Percentiles rank a stretch among this genome's conserved stretches.
Conservation (phyloP, 1,140 invertebrate genomes). For the Eumaeus atala region DNA sequence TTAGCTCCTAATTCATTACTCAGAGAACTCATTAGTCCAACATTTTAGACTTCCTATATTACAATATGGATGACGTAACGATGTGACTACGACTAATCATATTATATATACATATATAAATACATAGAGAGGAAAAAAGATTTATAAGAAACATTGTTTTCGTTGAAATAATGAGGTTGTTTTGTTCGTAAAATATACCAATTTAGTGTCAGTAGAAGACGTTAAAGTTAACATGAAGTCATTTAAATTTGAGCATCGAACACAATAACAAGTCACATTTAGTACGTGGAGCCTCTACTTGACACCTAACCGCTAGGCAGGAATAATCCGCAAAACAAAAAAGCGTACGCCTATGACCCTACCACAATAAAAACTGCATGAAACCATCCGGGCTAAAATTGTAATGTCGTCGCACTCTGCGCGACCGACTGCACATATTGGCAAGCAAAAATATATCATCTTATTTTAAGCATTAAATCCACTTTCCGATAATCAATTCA, state of each 20-base stretch:
- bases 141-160: too few relatives aligned
- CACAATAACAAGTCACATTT: slow-evolving; percentile 1
- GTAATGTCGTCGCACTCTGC: slow-evolving; percentile 63
- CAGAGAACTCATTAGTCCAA: too few relatives aligned
- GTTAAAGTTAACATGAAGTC: not conserved
- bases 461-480: slow-evolving; percentile 17
- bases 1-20: too few relatives aligned
- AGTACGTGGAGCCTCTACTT: slow-evolving; percentile 26
- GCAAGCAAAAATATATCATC: slow-evolving; percentile 32
- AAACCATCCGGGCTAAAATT: slow-evolving; percentile 68
- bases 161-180: too few relatives aligned
- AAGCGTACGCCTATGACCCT: slow-evolving; percentile 49
- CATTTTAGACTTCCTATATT: too few relatives aligned
- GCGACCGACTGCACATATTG: slow-evolving; percentile 33
- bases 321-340: slow-evolving; percentile 47
- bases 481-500: slow-evolving; percentile 22
- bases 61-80: too few relatives aligned
- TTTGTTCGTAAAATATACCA: too few relatives aligned
- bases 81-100: too few relatives aligned
- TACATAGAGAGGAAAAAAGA: too few relatives aligned
- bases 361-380: slow-evolving; percentile 68
- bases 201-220: too few relatives aligned
- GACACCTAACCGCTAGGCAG: slow-evolving; percentile 39
- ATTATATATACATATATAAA: too few relatives aligned
- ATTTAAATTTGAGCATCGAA: not conserved